Conservation (phyloP, 2,113 vertebrate species). For the Taurulus bubalis region DNA sequence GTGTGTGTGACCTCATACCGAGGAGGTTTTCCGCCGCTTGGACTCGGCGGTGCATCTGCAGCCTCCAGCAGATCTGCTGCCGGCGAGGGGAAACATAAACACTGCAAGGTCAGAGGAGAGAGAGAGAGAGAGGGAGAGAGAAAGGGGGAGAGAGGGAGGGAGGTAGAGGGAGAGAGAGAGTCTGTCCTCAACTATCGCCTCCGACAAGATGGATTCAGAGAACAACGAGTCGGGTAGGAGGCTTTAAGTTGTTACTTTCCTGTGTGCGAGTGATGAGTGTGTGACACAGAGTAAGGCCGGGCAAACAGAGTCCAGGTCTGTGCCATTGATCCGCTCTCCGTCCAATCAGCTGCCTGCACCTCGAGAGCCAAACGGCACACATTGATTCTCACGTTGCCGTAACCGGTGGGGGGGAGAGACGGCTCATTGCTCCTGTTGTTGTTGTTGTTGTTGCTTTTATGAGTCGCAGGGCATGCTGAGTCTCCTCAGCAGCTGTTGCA, state of each 20-base stretch:
- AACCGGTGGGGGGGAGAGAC: background rate
- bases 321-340: background rate
- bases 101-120: slow-evolving; percentile 75
- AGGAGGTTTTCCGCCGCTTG: background rate
- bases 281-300: background rate
- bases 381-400: background rate
- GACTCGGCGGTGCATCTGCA: slow-evolving; percentile 42
- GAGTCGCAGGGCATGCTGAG: background rate
- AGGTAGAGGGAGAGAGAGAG: slow-evolving; percentile 11
- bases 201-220: slow-evolving; percentile 73
- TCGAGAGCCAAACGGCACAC: background rate
- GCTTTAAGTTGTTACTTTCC: slow-evolving; percentile 4
- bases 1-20: background rate
- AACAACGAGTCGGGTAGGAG: slow-evolving; percentile 73
- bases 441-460: slow-evolving; percentile 2
- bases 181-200: slow-evolving; percentile 30
- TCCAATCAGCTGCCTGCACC: background rate
- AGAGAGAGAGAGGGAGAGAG: slow-evolving; percentile 12
- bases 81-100: slow-evolving; percentile 54
- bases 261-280: slow-evolving; percentile 8
- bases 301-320: background rate
- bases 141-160: background rate
- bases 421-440: too few species aligned
- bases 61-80: slow-evolving; percentile 47
- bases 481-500: background rate